Evolutionary conservation across 2,797 vertebrate genomes (phyloP), one percentile per base, ranked within the genome.

Genomic region (Gambusia yucatana): DNA sequence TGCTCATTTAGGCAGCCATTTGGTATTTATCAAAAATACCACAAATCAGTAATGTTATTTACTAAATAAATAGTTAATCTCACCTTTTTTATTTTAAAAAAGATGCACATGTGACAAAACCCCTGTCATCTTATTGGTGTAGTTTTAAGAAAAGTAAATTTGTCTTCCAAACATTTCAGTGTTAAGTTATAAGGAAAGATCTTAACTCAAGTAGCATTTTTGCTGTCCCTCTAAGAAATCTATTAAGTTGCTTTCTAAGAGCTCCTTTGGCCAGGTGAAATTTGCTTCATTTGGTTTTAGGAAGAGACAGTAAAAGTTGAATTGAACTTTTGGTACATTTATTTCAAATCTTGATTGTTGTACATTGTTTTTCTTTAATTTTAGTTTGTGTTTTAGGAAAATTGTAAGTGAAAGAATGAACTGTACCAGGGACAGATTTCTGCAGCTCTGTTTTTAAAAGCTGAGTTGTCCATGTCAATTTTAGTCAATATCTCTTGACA

Each of bases 221-320:
- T 59, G 4, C 52, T n/a, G 10, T 9, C 28, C 1, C 25, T 59
- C 55, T 5, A 13, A 14, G n/a, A 59, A 30, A 59, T 59, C 4
- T 13, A n/a, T 11, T 1, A 59, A 57, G n/a, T 28, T 59, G n/a
- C 25, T 30, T 57, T 59, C 55, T 28, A 5, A 57, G 10, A 0
- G 57, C 67, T 50, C 17, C 65, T 76, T 28, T 39, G 59, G 16
- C 0, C 75, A 28, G 69, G 7, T 50, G 41, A 25, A 67, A 41
- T 85, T 73, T 81, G 80, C 74, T 84, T 10, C 8, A 9, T 33
- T 65, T 72, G 77, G 59, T 67, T 79, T 48, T 28, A 33, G 28
- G 28, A 33, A 9, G 8, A 65, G 61, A 36, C 33, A 39, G 61
- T 39, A 65, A 65, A 22, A 8, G 6, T 36, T 10, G 9, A 65